Base-by-base conservation (phyloP, 2,113 vertebrate genomes). In the western clawed frog (Xenopus tropicalis) region DNA sequence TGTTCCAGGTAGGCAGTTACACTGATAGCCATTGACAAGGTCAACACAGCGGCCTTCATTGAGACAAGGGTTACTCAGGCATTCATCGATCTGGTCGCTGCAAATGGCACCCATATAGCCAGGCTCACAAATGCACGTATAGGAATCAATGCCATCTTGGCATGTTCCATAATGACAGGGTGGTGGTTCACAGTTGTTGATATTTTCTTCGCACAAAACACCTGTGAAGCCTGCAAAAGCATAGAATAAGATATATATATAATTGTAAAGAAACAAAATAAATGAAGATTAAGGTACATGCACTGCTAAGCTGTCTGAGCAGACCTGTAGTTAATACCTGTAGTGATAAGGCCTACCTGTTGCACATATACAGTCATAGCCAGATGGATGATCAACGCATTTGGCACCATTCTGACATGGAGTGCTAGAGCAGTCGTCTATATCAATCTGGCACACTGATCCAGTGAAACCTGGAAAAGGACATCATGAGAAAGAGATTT, bases 351-450 rank as follows among this genome's bases (percentile, higher is more conserved):
- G 24, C 77, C 82, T 84, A 98, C 96, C 96, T 91, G 96, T 95
- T 59, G 96, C 93, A 14, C 96, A 98, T 83, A 95, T 93, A 82
- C 96, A 98, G 37, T 98, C 96, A 0, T 97, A 98, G 78, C 94
- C 93, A 0, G 97, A 96, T 3, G 95, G 96, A 66, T 95, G 90
- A 74, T 98, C 96, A 0, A 95, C 91, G 5, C 96, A 98, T 72
- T 97, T 98, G 78, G 96, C 96, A 25, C 96, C 96, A 0, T 98
- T 98, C 46, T 93, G 92, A 78, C 96, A 98, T 0, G 96, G 96
- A 0, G 96, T 98, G 78, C 96, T 98, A 70, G 95, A 95, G 70
- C 96, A 98, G 79, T 98, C 96, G 0, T 98, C 96, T 5, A 95
- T 94, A 82, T 98, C 95, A 17, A 96, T 92, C 84, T 97, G 95